A percentile compares a stretch with the other conserved stretches of the same genome.
phyloP scores from a whole-genome alignment of 2,888 invertebrate genomes.

The Torymus aiolomorphi region DNA sequence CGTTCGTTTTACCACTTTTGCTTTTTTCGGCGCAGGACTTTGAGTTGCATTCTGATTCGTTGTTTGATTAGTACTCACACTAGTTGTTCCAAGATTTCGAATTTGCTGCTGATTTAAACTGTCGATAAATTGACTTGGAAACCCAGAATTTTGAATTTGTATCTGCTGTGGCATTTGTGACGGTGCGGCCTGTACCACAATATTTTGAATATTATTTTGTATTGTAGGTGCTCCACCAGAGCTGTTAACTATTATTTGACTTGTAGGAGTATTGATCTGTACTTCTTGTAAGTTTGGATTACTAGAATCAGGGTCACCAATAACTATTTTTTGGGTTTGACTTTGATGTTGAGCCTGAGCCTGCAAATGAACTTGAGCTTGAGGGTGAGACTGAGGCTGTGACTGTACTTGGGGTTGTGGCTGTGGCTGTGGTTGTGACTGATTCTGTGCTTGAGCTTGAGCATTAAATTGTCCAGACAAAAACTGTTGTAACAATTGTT shows the following conservation, averaged over 20 bases:
- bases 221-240: constrained; percentile 74
- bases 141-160: constrained; percentile 74
- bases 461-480: constrained; percentile 71
- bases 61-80: constrained; percentile 42
- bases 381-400: constrained; percentile 67
- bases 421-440: constrained; percentile 40
- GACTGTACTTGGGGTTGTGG: constrained; percentile 43
- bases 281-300: constrained; percentile 73
- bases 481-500: constrained; percentile 72
- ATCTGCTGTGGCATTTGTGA: constrained; percentile 74
- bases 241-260: constrained; percentile 74
- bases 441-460: constrained; percentile 61
- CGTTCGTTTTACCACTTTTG: constrained; percentile 70
- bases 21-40: constrained; percentile 66
- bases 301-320: constrained; percentile 71
- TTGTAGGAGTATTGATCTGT: constrained; percentile 74
- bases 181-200: constrained; percentile 74
- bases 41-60: constrained; percentile 50
- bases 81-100: constrained; percentile 66
- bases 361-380: constrained; percentile 44
- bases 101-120: constrained; percentile 74
- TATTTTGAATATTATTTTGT: constrained; percentile 74
- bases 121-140: constrained; percentile 74
- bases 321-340: constrained; percentile 74
- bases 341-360: constrained; percentile 63